phyloP scores from a whole-genome alignment of 53 echinoderm and acorn worm species.

The Stichopus horrens region DNA sequence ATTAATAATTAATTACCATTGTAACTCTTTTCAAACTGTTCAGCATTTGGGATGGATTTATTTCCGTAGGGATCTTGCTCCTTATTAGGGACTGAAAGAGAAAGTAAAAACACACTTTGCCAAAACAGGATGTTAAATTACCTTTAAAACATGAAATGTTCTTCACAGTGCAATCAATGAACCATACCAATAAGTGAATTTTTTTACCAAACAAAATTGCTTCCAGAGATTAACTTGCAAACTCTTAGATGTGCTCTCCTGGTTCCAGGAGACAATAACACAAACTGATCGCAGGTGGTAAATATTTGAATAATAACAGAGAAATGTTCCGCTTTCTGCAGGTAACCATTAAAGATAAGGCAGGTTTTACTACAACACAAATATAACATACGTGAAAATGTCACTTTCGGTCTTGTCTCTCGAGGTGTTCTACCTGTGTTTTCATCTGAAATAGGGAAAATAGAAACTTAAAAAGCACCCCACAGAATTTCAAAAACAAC shows the following conservation, averaged over 20 bases:
- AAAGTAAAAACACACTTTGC: background rate
- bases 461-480: too few relatives aligned
- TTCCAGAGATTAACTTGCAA: too few relatives aligned
- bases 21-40: constrained; percentile 34
- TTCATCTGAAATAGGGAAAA: background rate
- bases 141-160: background rate
- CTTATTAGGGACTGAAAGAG: constrained; percentile 2
- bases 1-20: constrained; percentile 14
- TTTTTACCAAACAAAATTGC: background rate
- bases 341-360: too few relatives aligned
- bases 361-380: too few relatives aligned
- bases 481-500: too few relatives aligned
- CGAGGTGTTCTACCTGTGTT: background rate
- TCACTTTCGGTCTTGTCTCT: constrained; percentile 12
- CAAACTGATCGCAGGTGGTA: too few relatives aligned
- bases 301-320: too few relatives aligned
- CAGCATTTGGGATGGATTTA: background rate
- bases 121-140: background rate
- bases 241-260: background rate
- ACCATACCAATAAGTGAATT: too few relatives aligned
- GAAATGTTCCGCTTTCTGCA: too few relatives aligned
- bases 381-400: constrained; percentile 31
- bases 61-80: background rate
- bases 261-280: too few relatives aligned
- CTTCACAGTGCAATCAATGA: too few relatives aligned